Percentiles rank a stretch among this genome's conserved stretches.
phyloP scores from a whole-genome alignment of 2,113 vertebrate species.

The Nannobrachium achirus region DNA sequence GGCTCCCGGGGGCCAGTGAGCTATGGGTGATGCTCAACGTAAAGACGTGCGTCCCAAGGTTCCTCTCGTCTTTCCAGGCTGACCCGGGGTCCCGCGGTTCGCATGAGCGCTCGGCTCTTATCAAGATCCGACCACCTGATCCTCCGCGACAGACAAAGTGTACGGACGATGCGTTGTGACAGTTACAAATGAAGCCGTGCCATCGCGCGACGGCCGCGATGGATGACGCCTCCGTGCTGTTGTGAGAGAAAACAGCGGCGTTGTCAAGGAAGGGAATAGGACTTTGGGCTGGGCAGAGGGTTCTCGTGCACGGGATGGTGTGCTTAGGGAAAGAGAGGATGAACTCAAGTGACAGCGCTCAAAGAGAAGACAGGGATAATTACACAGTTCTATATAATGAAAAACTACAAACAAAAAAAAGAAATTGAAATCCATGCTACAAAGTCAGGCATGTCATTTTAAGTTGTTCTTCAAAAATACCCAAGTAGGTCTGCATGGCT shows the following conservation, averaged over 20 bases:
- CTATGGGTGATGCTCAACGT: constrained; percentile 25
- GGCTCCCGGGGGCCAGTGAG: constrained; percentile 34
- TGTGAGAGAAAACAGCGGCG: constrained; percentile 38
- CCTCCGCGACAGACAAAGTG: constrained; percentile 29
- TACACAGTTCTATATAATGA: neutral
- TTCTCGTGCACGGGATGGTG: constrained; percentile 17
- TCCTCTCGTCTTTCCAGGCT: constrained; percentile 46
- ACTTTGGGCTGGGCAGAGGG: constrained; percentile 11
- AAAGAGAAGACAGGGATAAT: neutral
- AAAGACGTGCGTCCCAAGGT: constrained; percentile 32
- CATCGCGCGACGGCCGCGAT: constrained; percentile 15
- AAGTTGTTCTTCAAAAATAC: too few relatives aligned
- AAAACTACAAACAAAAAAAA: too few relatives aligned
- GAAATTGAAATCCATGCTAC: too few relatives aligned
- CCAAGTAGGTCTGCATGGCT: too few relatives aligned
- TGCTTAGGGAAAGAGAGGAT: constrained; percentile 15
- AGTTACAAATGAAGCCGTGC: constrained; percentile 51
- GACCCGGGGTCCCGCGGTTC: constrained; percentile 44
- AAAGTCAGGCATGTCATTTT: neutral
- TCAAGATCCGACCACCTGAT: constrained; percentile 30
- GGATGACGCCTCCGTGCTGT: constrained; percentile 42
- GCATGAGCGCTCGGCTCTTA: constrained; percentile 42
- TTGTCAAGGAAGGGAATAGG: constrained; percentile 47
- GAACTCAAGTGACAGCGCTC: constrained; percentile 6
- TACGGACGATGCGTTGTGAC: constrained; percentile 33